Conservation (phyloP, 1,140 invertebrate species). For the Polypedilum vanderplanki region DNA sequence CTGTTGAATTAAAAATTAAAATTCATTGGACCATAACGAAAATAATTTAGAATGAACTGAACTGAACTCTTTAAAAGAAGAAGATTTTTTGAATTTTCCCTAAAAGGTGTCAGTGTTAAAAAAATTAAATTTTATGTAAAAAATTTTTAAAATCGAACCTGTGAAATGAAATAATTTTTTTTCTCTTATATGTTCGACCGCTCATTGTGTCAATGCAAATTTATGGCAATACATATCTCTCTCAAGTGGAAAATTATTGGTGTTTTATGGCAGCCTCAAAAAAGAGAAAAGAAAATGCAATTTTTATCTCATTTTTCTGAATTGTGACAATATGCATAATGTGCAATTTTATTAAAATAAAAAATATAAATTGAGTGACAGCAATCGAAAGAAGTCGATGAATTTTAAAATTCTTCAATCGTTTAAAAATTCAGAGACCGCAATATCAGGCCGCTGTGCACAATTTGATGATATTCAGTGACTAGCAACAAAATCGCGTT, state of each 20-base stretch:
- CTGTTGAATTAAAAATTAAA: background rate
- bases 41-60: background rate
- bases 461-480: background rate
- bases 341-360: too few relatives aligned
- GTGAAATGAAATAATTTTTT: conserved; percentile 8
- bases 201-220: background rate
- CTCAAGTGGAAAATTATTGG: conserved; percentile 23
- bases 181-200: too few relatives aligned
- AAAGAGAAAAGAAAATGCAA: too few relatives aligned
- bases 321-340: too few relatives aligned
- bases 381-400: background rate
- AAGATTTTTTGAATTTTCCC: background rate
- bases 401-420: background rate
- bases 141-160: too few relatives aligned
- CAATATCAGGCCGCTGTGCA: background rate
- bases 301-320: too few relatives aligned
- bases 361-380: background rate
- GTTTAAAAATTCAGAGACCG: background rate
- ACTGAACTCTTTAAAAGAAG: background rate
- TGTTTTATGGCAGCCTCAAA: conserved; percentile 4
- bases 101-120: background rate
- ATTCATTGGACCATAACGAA: conserved; percentile 6
- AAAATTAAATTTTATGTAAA: background rate
- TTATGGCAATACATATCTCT: background rate
- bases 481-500: background rate